phyloP scores from a whole-genome alignment of 2,888 invertebrate species.

The Morinoia aosen region DNA sequence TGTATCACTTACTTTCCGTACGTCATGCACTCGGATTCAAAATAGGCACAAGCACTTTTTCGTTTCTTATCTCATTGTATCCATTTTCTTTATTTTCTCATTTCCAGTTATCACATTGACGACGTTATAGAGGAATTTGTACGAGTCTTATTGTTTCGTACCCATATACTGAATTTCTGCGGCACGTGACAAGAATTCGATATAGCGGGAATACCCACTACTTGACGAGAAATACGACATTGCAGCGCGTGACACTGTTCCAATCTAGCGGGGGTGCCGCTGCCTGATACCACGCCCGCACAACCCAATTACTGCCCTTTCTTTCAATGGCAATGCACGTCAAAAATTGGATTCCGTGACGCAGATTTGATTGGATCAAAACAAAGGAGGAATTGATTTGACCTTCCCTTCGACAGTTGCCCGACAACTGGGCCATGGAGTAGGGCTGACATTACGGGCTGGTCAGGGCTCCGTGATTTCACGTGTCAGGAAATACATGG shows the following conservation, averaged over 20 bases:
- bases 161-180: neutral
- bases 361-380: constrained; percentile 14
- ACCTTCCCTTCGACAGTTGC: neutral
- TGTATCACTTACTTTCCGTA: too few species aligned
- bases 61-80: too few species aligned
- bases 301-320: neutral
- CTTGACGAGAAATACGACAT: neutral
- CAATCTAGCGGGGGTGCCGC: neutral
- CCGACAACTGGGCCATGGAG: neutral
- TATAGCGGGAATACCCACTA: neutral
- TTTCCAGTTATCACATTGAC: neutral
- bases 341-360: constrained; percentile 44
- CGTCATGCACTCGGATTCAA: neutral
- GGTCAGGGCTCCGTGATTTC: neutral
- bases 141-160: neutral
- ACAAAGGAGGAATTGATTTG: neutral
- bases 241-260: neutral
- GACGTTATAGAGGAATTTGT: neutral
- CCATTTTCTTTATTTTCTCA: neutral
- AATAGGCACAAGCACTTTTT: too few species aligned
- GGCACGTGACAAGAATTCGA: neutral
- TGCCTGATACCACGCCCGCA: neutral
- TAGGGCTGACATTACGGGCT: neutral
- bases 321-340: constrained; percentile 22
- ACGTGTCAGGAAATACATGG: neutral